Evolutionary conservation across 2,797 vertebrate species (phyloP).

Genomic region (Benthosema pterotum): DNA sequence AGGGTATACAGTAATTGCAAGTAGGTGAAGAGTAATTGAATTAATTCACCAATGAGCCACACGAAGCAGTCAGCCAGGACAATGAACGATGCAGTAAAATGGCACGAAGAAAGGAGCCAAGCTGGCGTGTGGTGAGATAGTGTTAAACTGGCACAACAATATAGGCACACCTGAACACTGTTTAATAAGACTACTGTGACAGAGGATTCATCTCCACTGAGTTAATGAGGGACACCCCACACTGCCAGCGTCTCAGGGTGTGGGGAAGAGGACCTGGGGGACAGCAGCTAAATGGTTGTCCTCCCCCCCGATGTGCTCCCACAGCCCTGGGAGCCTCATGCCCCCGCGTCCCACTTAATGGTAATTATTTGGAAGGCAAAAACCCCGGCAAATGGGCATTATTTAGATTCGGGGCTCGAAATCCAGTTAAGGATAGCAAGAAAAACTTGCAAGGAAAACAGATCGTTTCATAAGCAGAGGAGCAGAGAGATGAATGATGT

Average conservation of each 20-base stretch:
- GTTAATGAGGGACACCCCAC: constrained; percentile 75
- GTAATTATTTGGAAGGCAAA: constrained; percentile 78
- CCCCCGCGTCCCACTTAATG: constrained; percentile 73
- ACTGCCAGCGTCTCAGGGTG: constrained; percentile 69
- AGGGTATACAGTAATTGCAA: constrained; percentile 4
- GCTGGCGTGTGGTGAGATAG: constrained; percentile 37
- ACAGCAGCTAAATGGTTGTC: constrained; percentile 72
- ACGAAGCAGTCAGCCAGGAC: not conserved
- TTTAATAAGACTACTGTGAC: constrained; percentile 63
- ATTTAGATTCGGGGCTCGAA: constrained; percentile 73
- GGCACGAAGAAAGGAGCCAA: not conserved
- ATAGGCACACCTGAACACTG: constrained; percentile 68
- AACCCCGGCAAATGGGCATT: constrained; percentile 65
- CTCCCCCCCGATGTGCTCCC: constrained; percentile 74
- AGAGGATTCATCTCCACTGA: constrained; percentile 72
- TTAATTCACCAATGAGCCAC: constrained; percentile 18
- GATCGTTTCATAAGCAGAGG: constrained; percentile 34
- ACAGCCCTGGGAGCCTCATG: constrained; percentile 69
- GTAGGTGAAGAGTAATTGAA: constrained; percentile 10
- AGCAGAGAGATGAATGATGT: constrained; percentile 42
- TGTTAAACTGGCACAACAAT: constrained; percentile 12
- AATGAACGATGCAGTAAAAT: constrained; percentile 12
- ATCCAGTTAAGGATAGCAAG: constrained; percentile 36
- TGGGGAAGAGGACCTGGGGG: constrained; percentile 67
- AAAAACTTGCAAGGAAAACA: constrained; percentile 32